Conservation (phyloP, 2,113 vertebrate species). For the Chloroceryle aenea region DNA sequence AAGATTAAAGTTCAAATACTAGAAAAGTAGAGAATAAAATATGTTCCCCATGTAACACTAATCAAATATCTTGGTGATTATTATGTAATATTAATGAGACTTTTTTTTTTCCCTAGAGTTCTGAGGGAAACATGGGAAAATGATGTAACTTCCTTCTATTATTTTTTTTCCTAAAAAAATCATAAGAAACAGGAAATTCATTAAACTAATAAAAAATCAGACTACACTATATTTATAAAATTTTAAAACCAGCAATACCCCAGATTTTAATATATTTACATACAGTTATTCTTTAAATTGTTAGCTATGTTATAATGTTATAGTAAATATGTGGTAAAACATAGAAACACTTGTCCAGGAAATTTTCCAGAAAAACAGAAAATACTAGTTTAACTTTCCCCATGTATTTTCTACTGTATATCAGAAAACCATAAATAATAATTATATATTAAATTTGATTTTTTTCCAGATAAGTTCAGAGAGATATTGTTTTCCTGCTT, state of each 20-base stretch:
- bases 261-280: not conserved
- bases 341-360: fast-evolving
- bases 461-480: not conserved
- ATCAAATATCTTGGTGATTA: not conserved
- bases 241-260: fast-evolving
- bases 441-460: not conserved
- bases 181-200: not conserved
- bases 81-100: not conserved
- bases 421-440: not conserved
- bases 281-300: fast-evolving
- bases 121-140: not conserved
- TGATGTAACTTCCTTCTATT: fast-evolving
- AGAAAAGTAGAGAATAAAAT: not conserved
- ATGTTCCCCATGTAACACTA: not conserved
- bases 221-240: fast-evolving
- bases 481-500: not conserved
- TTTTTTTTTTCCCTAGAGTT: not conserved
- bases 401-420: fast-evolving
- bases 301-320: too few relatives aligned
- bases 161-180: not conserved
- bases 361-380: not conserved
- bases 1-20: not conserved
- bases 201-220: not conserved
- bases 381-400: not conserved
- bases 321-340: not conserved